Evolutionary conservation across 2,888 invertebrate genomes (phyloP).

Genomic region (Cryptus armator): DNA sequence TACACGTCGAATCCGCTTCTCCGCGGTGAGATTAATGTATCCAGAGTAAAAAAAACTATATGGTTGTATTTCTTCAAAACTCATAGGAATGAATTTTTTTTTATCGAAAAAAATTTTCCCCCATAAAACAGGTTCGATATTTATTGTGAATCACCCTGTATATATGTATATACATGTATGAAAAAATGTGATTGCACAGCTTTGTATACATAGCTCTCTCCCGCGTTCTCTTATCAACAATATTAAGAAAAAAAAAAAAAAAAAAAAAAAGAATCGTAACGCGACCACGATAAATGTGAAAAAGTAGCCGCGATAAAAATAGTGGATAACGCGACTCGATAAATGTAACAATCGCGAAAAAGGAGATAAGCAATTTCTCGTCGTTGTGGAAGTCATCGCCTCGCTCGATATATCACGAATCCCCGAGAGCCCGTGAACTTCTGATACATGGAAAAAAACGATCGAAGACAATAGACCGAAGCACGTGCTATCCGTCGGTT

Average conservation of each 20-base stretch:
- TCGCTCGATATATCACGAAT: neutral
- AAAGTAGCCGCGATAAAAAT: neutral
- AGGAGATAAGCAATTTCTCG: slow-evolving; percentile 35
- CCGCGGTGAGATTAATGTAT: too few species aligned
- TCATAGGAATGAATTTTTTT: too few species aligned
- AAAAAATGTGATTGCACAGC: neutral
- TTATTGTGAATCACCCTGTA: neutral
- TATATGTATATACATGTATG: neutral
- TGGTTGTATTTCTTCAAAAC: too few species aligned
- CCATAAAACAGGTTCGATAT: too few species aligned
- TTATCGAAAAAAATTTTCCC: too few species aligned
- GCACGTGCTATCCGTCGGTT: slow-evolving; percentile 18
- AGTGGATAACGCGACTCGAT: slow-evolving; percentile 9
- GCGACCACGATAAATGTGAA: neutral
- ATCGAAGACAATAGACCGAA: slow-evolving; percentile 1
- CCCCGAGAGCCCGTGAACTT: slow-evolving; percentile 30
- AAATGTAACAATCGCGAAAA: slow-evolving; percentile 15
- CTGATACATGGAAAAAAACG: neutral
- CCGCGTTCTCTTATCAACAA: neutral
- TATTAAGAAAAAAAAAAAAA: slow-evolving; percentile 6
- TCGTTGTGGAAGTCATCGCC: slow-evolving; percentile 9
- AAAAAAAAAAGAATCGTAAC: neutral
- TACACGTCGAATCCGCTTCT: too few species aligned
- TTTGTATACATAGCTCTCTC: neutral
- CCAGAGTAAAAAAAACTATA: too few species aligned